phyloP scores from a whole-genome alignment of 2,113 vertebrate genomes.

The Spea bombifrons region DNA sequence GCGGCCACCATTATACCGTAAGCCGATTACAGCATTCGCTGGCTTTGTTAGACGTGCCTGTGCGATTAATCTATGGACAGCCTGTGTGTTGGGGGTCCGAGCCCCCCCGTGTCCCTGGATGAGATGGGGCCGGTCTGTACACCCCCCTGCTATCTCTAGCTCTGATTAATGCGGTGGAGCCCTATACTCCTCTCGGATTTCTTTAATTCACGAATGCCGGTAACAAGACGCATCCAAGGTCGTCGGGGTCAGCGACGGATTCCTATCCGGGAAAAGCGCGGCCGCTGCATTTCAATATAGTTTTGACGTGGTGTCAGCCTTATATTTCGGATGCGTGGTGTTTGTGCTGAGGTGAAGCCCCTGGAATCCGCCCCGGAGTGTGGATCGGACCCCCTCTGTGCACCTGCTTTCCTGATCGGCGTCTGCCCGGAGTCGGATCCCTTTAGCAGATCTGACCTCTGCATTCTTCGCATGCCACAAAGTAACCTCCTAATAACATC shows the following conservation, averaged over 20 bases:
- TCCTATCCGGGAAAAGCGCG: neutral
- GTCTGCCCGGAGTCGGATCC: neutral
- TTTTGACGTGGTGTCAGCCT: too few relatives aligned
- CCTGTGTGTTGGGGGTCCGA: neutral
- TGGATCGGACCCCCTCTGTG: neutral
- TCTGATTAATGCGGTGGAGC: too few relatives aligned
- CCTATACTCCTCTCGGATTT: too few relatives aligned
- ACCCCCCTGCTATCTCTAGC: too few relatives aligned
- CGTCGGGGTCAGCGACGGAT: neutral
- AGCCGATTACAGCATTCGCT: too few relatives aligned
- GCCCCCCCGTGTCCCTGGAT: neutral
- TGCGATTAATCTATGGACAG: neutral
- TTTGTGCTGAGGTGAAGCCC: too few relatives aligned
- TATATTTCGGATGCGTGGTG: too few relatives aligned
- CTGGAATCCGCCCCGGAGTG: too few relatives aligned
- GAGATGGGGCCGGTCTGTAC: neutral
- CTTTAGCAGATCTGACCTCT: slow-evolving; percentile 44
- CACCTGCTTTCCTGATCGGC: too few relatives aligned
- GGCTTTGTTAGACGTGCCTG: too few relatives aligned
- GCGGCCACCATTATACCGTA: too few relatives aligned
- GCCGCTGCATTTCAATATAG: too few relatives aligned
- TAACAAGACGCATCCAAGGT: slow-evolving; percentile 15
- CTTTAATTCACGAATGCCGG: neutral
- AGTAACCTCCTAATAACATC: slow-evolving; percentile 9
- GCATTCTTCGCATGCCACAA: slow-evolving; percentile 47